Conservation (phyloP, 2,113 vertebrate genomes). For the Merops nubicus region DNA sequence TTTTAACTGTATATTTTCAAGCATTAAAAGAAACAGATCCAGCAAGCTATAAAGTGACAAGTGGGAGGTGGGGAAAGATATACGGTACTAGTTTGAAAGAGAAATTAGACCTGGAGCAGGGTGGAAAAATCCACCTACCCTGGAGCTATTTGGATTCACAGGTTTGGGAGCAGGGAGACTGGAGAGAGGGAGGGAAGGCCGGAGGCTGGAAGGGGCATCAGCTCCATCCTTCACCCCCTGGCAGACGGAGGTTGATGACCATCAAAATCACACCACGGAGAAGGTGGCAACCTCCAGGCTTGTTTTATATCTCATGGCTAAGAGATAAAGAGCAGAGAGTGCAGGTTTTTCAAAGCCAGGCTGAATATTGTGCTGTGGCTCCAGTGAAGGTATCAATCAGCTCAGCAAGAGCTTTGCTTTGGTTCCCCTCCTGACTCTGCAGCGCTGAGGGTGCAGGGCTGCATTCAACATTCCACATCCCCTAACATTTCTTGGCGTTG, state of each 20-base stretch:
- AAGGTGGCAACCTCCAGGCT: not conserved
- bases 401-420: not conserved
- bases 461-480: conserved; percentile 43
- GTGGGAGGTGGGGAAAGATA: conserved; percentile 68
- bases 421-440: not conserved
- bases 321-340: not conserved
- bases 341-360: not conserved
- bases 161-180: not conserved
- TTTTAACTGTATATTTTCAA: conserved; percentile 77
- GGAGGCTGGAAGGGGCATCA: not conserved
- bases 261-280: not conserved
- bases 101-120: conserved; percentile 71
- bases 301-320: not conserved
- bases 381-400: not conserved
- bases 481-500: conserved; percentile 48
- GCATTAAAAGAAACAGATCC: conserved; percentile 73
- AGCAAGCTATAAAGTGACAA: conserved; percentile 78
- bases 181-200: not conserved
- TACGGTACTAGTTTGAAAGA: conserved; percentile 59
- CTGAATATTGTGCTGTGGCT: not conserved
- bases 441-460: not conserved
- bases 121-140: conserved; percentile 58
- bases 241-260: not conserved
- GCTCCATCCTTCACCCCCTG: not conserved
- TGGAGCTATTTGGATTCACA: conserved; percentile 59